These are phyloP conservation scores for Stenurella melanura DNA, from an alignment of 2,888 invertebrate genomes.

Conservation along the genomic window DNA sequence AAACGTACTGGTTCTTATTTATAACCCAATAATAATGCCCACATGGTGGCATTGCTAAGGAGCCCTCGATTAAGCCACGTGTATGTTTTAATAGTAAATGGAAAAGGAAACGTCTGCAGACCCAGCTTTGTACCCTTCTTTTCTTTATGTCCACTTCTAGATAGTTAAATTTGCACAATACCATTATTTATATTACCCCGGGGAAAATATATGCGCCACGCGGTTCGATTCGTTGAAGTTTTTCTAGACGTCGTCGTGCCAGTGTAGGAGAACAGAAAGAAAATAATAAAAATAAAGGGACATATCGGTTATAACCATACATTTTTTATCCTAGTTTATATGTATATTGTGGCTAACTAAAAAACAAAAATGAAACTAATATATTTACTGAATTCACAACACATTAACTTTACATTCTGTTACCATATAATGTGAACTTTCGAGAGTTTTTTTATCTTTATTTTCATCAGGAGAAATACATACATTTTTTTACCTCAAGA, in stretches of 20 bases:
- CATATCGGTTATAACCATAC: too few relatives aligned
- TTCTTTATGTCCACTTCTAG: slow-evolving; percentile 34
- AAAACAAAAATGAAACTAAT: too few relatives aligned
- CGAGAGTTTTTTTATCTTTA: too few relatives aligned
- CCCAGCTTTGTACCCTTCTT: slow-evolving; percentile 34
- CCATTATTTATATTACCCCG: slow-evolving; percentile 8
- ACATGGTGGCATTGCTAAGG: slow-evolving; percentile 33
- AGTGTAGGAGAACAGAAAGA: not conserved
- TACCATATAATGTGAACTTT: too few relatives aligned
- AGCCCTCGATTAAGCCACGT: slow-evolving; percentile 40
- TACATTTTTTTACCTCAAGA: too few relatives aligned
- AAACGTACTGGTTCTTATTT: slow-evolving; percentile 36
- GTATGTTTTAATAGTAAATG: slow-evolving; percentile 28
- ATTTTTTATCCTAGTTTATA: too few relatives aligned
- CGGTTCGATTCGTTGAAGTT: not conserved
- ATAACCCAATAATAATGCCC: slow-evolving; percentile 38
- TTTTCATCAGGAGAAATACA: too few relatives aligned
- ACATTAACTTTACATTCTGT: too few relatives aligned
- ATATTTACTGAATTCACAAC: too few relatives aligned
- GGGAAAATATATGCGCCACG: slow-evolving; percentile 19
- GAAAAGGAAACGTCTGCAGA: slow-evolving; percentile 36
- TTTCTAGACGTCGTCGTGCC: not conserved
- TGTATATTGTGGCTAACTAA: too few relatives aligned
- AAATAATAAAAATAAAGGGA: too few relatives aligned
- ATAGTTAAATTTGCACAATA: slow-evolving; percentile 34